Percentiles rank a stretch among this genome's conserved stretches.
These are phyloP conservation scores for Paralichthys olivaceus DNA, from an alignment of 2,113 vertebrate genomes.

Conservation along the genomic window DNA sequence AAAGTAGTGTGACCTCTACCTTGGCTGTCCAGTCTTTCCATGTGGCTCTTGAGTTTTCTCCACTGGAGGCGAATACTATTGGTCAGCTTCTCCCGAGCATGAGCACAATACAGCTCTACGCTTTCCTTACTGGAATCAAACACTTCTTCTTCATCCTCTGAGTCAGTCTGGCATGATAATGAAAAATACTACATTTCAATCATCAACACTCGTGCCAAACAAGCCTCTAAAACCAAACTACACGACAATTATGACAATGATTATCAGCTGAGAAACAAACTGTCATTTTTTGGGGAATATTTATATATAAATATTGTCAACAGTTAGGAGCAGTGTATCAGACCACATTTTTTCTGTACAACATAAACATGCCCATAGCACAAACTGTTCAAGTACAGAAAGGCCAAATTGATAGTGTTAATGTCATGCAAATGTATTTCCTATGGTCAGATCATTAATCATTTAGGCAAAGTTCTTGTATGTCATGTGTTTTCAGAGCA, in stretches of 20 bases:
- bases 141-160: constrained; percentile 90
- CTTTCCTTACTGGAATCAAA: constrained; percentile 88
- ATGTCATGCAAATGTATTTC: too few species aligned
- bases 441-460: too few species aligned
- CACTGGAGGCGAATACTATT: constrained; percentile 97
- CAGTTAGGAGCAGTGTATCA: too few species aligned
- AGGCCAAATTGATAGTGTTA: too few species aligned
- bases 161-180: constrained; percentile 77
- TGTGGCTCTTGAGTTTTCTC: constrained; percentile 93
- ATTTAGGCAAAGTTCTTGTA: too few species aligned
- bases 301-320: too few species aligned
- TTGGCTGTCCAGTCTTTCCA: constrained; percentile 94
- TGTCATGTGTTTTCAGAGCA: too few species aligned
- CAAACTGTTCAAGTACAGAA: too few species aligned
- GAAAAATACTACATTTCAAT: not conserved
- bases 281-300: too few species aligned
- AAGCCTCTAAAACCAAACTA: not conserved
- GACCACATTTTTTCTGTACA: too few species aligned
- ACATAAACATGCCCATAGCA: too few species aligned
- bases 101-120: constrained; percentile 89
- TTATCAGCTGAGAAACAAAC: too few species aligned
- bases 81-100: constrained; percentile 92
- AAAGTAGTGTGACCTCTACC: constrained; percentile 63
- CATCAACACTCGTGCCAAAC: not conserved
- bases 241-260: not conserved